phyloP scores from a whole-genome alignment of 2,888 invertebrate genomes.

The Eristalinus aeneus region DNA sequence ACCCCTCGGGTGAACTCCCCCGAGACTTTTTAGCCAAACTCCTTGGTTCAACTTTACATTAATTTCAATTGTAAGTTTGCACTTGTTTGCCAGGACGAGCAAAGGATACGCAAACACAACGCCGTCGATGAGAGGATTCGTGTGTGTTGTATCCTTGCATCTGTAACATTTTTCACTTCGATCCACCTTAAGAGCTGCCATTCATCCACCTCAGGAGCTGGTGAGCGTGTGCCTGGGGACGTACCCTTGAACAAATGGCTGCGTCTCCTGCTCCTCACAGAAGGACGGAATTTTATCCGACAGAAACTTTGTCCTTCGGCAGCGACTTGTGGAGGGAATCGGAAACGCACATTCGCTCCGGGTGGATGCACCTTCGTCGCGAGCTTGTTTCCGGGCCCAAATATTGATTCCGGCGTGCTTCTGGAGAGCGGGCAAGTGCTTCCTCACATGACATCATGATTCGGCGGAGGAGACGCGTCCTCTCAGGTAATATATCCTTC shows the following conservation, averaged over 20 bases:
- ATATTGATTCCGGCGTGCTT: slow-evolving; percentile 61
- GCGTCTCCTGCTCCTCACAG: slow-evolving; percentile 50
- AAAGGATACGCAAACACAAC: slow-evolving; percentile 66
- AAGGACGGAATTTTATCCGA: slow-evolving; percentile 57
- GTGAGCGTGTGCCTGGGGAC: slow-evolving; percentile 41
- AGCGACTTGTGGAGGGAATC: slow-evolving; percentile 25
- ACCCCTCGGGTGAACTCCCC: slow-evolving; percentile 36
- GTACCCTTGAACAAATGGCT: slow-evolving; percentile 65
- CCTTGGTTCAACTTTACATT: slow-evolving; percentile 72
- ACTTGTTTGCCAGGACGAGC: slow-evolving; percentile 66
- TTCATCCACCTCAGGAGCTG: slow-evolving; percentile 39
- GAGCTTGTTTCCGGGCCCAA: slow-evolving; percentile 59
- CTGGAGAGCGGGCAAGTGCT: slow-evolving; percentile 54
- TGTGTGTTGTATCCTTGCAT: slow-evolving; percentile 52
- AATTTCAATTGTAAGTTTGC: slow-evolving; percentile 73
- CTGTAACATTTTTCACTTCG: slow-evolving; percentile 58
- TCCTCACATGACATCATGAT: slow-evolving; percentile 59
- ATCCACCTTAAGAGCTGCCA: slow-evolving; percentile 56
- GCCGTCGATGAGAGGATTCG: slow-evolving; percentile 3
- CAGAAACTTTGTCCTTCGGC: slow-evolving; percentile 64
- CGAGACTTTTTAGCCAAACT: slow-evolving; percentile 71
- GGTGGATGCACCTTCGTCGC: slow-evolving; percentile 66
- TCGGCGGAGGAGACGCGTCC: slow-evolving; percentile 44
- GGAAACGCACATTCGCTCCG: slow-evolving; percentile 55
- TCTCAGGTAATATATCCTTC: slow-evolving; percentile 70